These are phyloP conservation scores for Ailuropoda melanoleuca DNA, from an alignment of 2,113 vertebrate genomes.

Conservation along the genomic window DNA sequence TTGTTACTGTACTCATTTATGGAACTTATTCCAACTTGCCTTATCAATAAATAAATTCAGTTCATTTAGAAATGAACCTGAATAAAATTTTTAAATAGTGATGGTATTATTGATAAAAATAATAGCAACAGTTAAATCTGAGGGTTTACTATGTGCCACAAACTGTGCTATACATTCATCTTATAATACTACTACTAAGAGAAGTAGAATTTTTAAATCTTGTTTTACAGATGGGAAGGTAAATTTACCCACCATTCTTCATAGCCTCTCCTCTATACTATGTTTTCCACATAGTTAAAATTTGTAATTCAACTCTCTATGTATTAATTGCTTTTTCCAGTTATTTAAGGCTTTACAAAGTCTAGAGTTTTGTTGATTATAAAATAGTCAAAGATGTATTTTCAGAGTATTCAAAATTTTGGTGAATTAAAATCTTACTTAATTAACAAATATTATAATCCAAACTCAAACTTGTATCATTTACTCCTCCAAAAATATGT, in stretches of 20 bases:
- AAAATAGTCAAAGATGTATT: not conserved
- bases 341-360: conserved; percentile 21
- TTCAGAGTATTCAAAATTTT: not conserved
- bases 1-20: not conserved
- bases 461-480: conserved; percentile 15
- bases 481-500: not conserved
- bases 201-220: conserved; percentile 29
- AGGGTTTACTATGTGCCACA: not conserved
- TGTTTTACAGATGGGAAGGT: conserved; percentile 32
- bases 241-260: not conserved
- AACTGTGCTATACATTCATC: not conserved
- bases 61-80: conserved; percentile 1
- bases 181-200: not conserved
- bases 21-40: not conserved
- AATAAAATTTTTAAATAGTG: not conserved
- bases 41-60: not conserved
- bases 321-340: not conserved
- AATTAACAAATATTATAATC: conserved; percentile 44
- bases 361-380: conserved; percentile 16
- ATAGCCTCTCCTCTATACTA: not conserved
- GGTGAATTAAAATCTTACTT: conserved; percentile 22
- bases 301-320: conserved; percentile 9
- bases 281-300: not conserved
- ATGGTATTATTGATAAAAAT: not conserved
- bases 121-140: not conserved